Base-by-base conservation (phyloP, 2,797 vertebrate genomes). In the Hydrophis major region DNA sequence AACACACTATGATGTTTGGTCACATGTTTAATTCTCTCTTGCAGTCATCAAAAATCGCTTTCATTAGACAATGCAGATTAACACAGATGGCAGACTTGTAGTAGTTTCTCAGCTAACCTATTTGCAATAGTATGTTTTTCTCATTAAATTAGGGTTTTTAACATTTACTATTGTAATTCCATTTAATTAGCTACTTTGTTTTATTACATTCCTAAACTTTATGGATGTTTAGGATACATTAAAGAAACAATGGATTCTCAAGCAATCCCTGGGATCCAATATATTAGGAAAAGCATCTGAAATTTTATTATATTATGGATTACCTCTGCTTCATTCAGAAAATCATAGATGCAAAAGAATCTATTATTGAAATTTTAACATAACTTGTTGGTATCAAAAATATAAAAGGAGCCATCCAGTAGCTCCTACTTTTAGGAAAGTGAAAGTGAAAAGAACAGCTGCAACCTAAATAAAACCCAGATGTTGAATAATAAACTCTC, bases 11-110 rank as follows among this genome's bases (percentile, higher is more conserved):
- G 2, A 16, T 63, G 93, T 94, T 56, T 93, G 91, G 90, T 94
- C 0, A 88, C 89, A n/a, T 2, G 94, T 20, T 92, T 90, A 89
- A 94, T 96, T 96, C 95, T 92, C 83, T 93, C 61, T 93, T 92
- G 74, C 63, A 61, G 27, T 78, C 55, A 93, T 86, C 53, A 92
- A 89, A 95, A 94, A 93, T 90, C 94, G n/a, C 37, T 93, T 95
- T 95, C 18, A 56, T 93, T n/a, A 74, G 86, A 90, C 94, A 94
- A 56, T 7, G 90, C 63, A 92, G 89, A 91, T 16, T 86, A 47
- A 55, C 89, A 89, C 89, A 94, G 86, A 92, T 88, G 89, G 63
- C 50, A 93, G n/a, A 13, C n/a, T 90, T 93, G 57, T 59, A 0
- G n/a, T 22, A 50, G 50, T 87, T 0, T 93, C 86, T 92, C 50